These are phyloP conservation scores for Pimpla rufipes DNA, from an alignment of 2,888 invertebrate genomes.

Conservation along the genomic window DNA sequence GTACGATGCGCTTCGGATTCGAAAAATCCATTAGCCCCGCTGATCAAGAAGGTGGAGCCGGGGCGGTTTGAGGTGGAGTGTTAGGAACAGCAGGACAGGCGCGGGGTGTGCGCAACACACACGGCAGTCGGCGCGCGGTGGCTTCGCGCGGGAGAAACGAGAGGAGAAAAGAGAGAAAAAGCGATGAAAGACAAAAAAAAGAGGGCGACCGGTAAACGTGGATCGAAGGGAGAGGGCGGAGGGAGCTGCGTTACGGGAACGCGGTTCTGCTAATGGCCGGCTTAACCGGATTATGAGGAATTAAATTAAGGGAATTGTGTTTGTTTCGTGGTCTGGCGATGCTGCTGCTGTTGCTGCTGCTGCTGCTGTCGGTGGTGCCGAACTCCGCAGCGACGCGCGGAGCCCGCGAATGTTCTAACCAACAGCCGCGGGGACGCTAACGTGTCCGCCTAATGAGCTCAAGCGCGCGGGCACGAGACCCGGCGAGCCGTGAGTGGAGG, in stretches of 20 bases:
- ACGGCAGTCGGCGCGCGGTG: slow-evolving; percentile 14
- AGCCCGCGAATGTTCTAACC: slow-evolving; percentile 39
- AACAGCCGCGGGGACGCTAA: slow-evolving; percentile 56
- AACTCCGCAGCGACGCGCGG: not conserved
- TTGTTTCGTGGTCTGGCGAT: slow-evolving; percentile 73
- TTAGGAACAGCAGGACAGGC: slow-evolving; percentile 34
- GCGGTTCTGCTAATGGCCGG: slow-evolving; percentile 77
- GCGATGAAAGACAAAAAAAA: slow-evolving; percentile 35
- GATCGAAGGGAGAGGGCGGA: slow-evolving; percentile 41
- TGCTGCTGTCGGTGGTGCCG: not conserved
- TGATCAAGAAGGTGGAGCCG: slow-evolving; percentile 60
- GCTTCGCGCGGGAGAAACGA: slow-evolving; percentile 16
- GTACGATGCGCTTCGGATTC: slow-evolving; percentile 77
- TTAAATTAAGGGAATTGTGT: slow-evolving; percentile 80
- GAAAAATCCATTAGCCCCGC: slow-evolving; percentile 82
- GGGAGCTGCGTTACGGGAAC: slow-evolving; percentile 67
- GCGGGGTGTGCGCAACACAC: slow-evolving; percentile 45
- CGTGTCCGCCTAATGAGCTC: slow-evolving; percentile 75
- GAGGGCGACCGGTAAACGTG: slow-evolving; percentile 11
- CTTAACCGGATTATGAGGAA: slow-evolving; percentile 82
- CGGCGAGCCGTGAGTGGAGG: slow-evolving; percentile 26
- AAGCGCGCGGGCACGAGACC: slow-evolving; percentile 41
- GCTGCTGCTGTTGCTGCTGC: slow-evolving; percentile 5
- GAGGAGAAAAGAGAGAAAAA: slow-evolving; percentile 40
- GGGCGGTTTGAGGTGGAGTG: slow-evolving; percentile 26